These are phyloP conservation scores for Melieria crassipennis DNA, from an alignment of 2,888 invertebrate genomes.

Conservation along the genomic window DNA sequence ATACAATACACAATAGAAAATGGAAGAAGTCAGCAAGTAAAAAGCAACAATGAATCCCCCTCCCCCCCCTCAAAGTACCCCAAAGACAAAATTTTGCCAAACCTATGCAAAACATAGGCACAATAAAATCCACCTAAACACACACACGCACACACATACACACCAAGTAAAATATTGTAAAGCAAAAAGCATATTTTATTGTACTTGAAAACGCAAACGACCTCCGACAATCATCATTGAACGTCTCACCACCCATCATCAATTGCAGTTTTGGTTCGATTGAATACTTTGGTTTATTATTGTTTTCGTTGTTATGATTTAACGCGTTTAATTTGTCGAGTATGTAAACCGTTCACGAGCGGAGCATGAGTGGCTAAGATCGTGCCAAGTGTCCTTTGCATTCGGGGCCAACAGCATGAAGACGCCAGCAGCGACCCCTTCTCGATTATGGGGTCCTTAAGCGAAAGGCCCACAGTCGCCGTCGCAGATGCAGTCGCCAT, in stretches of 20 bases:
- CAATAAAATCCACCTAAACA: background rate
- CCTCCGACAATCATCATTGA: constrained; percentile 42
- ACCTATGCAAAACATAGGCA: background rate
- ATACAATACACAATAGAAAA: constrained; percentile 17
- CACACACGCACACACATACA: constrained; percentile 1
- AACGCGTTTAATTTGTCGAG: too few relatives aligned
- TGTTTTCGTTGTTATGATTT: background rate
- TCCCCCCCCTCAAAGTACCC: background rate
- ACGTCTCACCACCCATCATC: constrained; percentile 1
- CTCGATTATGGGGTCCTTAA: too few relatives aligned
- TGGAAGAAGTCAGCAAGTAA: constrained; percentile 36
- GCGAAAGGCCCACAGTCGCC: too few relatives aligned
- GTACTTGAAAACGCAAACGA: constrained; percentile 32
- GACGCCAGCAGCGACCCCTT: too few relatives aligned
- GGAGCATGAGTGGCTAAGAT: too few relatives aligned
- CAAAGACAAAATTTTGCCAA: background rate
- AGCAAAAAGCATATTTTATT: constrained; percentile 11
- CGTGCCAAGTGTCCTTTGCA: too few relatives aligned
- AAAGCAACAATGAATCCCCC: constrained; percentile 22
- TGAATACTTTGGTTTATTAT: background rate
- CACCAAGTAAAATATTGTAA: constrained; percentile 2
- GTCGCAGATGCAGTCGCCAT: too few relatives aligned
- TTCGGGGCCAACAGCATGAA: too few relatives aligned
- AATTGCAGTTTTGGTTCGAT: background rate
- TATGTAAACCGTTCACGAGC: too few relatives aligned